Evolutionary conservation across 2,888 invertebrate species (phyloP).

Genomic region (Heliconius cydno): DNA sequence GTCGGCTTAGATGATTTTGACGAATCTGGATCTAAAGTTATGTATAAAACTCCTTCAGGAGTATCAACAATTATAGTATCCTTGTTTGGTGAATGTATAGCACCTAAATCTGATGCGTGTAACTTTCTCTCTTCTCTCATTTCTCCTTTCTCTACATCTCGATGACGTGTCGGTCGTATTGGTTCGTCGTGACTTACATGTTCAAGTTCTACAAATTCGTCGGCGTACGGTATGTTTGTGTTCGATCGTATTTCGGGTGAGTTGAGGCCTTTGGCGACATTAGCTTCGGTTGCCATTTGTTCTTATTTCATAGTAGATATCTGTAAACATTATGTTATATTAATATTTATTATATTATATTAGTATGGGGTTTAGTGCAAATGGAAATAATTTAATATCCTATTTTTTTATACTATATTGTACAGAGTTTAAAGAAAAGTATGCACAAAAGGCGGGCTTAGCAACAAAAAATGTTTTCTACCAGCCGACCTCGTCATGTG

Average conservation of each 20-base stretch:
- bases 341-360: no score
- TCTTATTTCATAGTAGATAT: constrained; percentile 65
- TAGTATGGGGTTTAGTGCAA: background rate
- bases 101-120: constrained; percentile 70
- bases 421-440: no score
- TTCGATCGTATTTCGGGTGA: constrained; percentile 65
- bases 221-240: constrained; percentile 59
- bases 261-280: constrained; percentile 69
- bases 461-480: no score
- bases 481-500: no score
- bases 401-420: no score
- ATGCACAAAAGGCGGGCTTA: no score
- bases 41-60: constrained; percentile 77
- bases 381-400: no score
- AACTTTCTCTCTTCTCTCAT: constrained; percentile 53
- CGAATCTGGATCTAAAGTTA: constrained; percentile 73
- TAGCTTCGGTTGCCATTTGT: constrained; percentile 59
- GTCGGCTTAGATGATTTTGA: constrained; percentile 56
- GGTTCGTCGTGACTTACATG: constrained; percentile 58
- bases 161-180: constrained; percentile 56
- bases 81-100: constrained; percentile 69
- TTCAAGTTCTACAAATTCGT: constrained; percentile 64
- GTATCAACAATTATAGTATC: constrained; percentile 78
- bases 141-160: constrained; percentile 56
- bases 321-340: constrained; percentile 58